These are phyloP conservation scores for Brachypterus glaber DNA, from an alignment of 2,888 invertebrate genomes.

Conservation along the genomic window DNA sequence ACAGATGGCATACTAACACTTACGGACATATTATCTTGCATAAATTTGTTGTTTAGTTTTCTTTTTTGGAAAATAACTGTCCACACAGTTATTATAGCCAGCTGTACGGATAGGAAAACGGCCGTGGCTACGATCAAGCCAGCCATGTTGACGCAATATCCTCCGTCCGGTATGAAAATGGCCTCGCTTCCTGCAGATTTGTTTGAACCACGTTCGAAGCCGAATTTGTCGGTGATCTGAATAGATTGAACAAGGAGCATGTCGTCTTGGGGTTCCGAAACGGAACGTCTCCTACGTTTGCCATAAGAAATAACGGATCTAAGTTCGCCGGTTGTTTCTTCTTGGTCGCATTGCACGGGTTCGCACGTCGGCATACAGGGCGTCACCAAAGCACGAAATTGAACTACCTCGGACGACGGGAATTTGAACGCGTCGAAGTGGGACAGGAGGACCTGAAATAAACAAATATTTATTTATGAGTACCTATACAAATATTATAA, in stretches of 20 bases:
- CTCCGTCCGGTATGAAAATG: conserved; percentile 54
- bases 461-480: conserved; percentile 16
- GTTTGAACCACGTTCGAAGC: conserved; percentile 62
- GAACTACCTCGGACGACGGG: conserved; percentile 88
- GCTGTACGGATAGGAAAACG: conserved; percentile 76
- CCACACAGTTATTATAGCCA: conserved; percentile 80
- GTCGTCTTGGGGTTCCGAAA: conserved; percentile 56
- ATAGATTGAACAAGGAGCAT: conserved; percentile 83
- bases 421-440: conserved; percentile 96
- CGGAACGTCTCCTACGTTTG: conserved; percentile 58
- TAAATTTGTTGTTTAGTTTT: conserved; percentile 45
- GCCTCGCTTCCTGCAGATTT: conserved; percentile 54
- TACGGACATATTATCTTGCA: conserved; percentile 52
- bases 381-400: conserved; percentile 90
- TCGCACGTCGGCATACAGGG: conserved; percentile 91
- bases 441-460: conserved; percentile 66
- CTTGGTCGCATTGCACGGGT: conserved; percentile 81
- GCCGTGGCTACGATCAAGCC: conserved; percentile 79
- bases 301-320: conserved; percentile 78
- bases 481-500: too few relatives aligned
- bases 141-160: conserved; percentile 64
- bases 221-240: conserved; percentile 87
- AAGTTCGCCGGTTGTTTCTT: conserved; percentile 73
- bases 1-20: conserved; percentile 58
- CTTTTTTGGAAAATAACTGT: conserved; percentile 80